phyloP scores from a whole-genome alignment of 2,888 invertebrate species.

The Gasteruption jaculator region DNA sequence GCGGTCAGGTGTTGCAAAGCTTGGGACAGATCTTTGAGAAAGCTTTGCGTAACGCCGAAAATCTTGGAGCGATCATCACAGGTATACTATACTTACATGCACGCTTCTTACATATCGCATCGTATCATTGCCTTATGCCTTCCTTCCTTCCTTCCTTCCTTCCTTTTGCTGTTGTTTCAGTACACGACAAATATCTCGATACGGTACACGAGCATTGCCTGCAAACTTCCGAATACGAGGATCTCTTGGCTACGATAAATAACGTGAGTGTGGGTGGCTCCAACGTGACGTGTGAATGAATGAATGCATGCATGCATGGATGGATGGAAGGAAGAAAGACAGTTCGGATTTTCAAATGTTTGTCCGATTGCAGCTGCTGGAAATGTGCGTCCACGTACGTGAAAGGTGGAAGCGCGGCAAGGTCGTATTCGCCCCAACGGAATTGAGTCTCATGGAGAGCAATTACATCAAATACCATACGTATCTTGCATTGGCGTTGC shows the following conservation, averaged over 20 bases:
- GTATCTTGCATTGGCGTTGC: conserved; percentile 43
- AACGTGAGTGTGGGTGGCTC: conserved; percentile 37
- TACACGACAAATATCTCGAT: conserved; percentile 44
- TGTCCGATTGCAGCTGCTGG: conserved; percentile 41
- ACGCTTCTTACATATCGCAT: no score
- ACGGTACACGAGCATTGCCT: conserved; percentile 47
- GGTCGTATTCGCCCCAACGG: conserved; percentile 30
- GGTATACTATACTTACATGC: conserved; percentile 28
- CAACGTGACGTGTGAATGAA: neutral
- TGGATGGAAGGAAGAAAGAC: no score
- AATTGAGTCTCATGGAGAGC: conserved; percentile 39
- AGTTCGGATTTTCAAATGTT: no score
- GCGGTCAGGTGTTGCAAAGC: conserved; percentile 53
- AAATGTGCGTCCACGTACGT: conserved; percentile 43
- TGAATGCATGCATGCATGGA: no score
- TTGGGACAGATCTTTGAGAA: conserved; percentile 42
- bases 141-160: no score
- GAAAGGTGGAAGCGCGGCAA: conserved; percentile 42
- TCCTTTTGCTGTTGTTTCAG: no score
- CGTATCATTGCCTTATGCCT: no score
- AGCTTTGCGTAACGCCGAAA: conserved; percentile 37
- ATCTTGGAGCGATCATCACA: conserved; percentile 42
- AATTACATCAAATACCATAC: conserved; percentile 47
- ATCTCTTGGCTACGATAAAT: conserved; percentile 41
- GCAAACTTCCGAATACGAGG: conserved; percentile 40